Base-by-base conservation (phyloP, 2,113 vertebrate genomes). In the Carassius gibelio region DNA sequence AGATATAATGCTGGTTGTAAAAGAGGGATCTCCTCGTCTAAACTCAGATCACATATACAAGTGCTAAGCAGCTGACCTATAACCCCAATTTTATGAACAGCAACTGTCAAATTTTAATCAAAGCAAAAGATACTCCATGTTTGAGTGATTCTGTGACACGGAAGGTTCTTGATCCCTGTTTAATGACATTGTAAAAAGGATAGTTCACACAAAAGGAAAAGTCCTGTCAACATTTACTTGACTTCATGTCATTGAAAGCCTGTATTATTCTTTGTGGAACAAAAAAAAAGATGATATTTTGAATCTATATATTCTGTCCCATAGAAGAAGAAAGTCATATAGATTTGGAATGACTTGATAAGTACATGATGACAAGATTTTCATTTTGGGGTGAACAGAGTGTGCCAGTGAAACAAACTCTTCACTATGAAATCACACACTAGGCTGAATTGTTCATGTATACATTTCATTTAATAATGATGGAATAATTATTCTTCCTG, bases 1-100 rank as follows among this genome's bases (percentile, higher is more conserved):
- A 68, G n/a, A 36, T 64, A 21, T 23, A 34, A 68, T 50, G 4
- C 48, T 52, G 45, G 30, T 30, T 52, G 79, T 50, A 50, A 48
- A 34, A 48, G 9, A 80, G 59, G 59, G n/a, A 80, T 80, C 48
- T 64, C 59, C 77, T 80, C 48, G n/a, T 30, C 57, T 64, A 45
- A 80, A 64, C 36, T 50, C 62, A 50, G 14, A 68, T 68, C 23
- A 17, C 38, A 38, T 38, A 38, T 38, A 30, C 30, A 30, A 14
- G 17, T 34, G 50, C 19, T 78, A 42, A 57, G 68, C 15, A 34
- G 23, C 17, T 50, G 42, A 50, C 23, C 23, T 68, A 34, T 66
- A 64, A 64, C 13, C 19, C 15, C 17, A 52, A 52, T 50, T 68
- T 48, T 26, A 38, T 61, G 9, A 42, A 62, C 55, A 79, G 34